Evolutionary conservation across 2,113 vertebrate species (phyloP), one percentile per base, ranked within the genome.

Genomic region (Sander lucioperca): DNA sequence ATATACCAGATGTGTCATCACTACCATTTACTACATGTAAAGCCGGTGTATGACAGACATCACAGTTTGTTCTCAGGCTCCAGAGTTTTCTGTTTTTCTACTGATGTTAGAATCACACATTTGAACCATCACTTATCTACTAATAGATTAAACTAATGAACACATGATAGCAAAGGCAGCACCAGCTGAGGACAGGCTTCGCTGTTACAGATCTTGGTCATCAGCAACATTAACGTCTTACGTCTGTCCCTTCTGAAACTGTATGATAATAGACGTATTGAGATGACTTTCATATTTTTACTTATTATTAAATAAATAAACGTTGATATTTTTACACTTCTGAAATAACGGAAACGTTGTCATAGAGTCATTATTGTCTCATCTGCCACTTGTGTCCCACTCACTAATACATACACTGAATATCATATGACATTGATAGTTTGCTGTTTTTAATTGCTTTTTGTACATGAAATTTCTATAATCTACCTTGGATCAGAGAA

Each of bases 401-500:
- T 74, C 82, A 74, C 45, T 74, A 70, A 77, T 66, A 88, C 80
- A 83, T 25, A 90, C 66, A 92, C 70, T 66, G 25, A 88, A 79
- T 77, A 47, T 82, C 79, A 58, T 70, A 75, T 86, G 39, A 88
- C 90, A 87, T 90, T 90, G 88, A 85, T 88, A 88, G 72, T 90
- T 83, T 84, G 71, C 59, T 79, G 74, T 90, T 83, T 80, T 89
- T 81, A 77, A 94, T 93, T 89, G 91, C 93, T 94, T 93, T 80
- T 94, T 80, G 75, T 91, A 92, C 90, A 88, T 87, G 59, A 84
- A 30, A 80, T 81, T 56, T 85, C 72, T 89, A 77, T 23, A 43
- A 71, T 88, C 77, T 89, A 91, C 70, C 61, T 86, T 57, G 4
- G 73, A 80, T 87, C 80, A 67, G 79, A 86, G 51, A 77, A 84